Percentiles rank a stretch among this genome's conserved stretches.
Conservation (phyloP, 2,888 invertebrate species). For the Phaedon cochleariae region DNA sequence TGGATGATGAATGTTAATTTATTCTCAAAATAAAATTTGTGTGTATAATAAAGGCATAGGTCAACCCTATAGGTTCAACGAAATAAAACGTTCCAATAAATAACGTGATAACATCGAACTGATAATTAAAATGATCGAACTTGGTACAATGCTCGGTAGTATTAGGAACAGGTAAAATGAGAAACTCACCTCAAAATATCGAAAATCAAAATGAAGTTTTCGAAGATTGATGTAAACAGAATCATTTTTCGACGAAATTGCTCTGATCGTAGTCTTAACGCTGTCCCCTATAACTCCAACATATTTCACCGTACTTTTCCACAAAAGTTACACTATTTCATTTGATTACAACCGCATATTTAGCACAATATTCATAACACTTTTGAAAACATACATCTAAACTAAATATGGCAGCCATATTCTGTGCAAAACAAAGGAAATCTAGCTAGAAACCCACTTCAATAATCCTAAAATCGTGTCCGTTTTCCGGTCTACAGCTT, state of each 20-base stretch:
- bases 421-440: slow-evolving; percentile 80
- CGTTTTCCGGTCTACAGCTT: slow-evolving; percentile 54
- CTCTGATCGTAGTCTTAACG: slow-evolving; percentile 59
- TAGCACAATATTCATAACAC: slow-evolving; percentile 59
- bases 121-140: not conserved
- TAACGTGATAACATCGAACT: not conserved
- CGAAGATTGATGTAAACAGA: slow-evolving; percentile 82
- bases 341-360: slow-evolving; percentile 59
- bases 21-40: not conserved
- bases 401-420: slow-evolving; percentile 88
- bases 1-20: not conserved
- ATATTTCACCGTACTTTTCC: slow-evolving; percentile 60
- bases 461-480: slow-evolving; percentile 59
- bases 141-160: not conserved
- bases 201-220: slow-evolving; percentile 71
- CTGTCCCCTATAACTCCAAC: slow-evolving; percentile 59
- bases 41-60: slow-evolving; percentile 15
- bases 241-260: slow-evolving; percentile 66
- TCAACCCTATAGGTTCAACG: slow-evolving; percentile 12
- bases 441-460: slow-evolving; percentile 62
- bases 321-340: slow-evolving; percentile 55
- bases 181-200: slow-evolving; percentile 66
- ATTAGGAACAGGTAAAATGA: not conserved
- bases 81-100: slow-evolving; percentile 13
- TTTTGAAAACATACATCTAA: slow-evolving; percentile 81